phyloP scores from a whole-genome alignment of 1,140 invertebrate genomes.

The Lepidurus arcticus region DNA sequence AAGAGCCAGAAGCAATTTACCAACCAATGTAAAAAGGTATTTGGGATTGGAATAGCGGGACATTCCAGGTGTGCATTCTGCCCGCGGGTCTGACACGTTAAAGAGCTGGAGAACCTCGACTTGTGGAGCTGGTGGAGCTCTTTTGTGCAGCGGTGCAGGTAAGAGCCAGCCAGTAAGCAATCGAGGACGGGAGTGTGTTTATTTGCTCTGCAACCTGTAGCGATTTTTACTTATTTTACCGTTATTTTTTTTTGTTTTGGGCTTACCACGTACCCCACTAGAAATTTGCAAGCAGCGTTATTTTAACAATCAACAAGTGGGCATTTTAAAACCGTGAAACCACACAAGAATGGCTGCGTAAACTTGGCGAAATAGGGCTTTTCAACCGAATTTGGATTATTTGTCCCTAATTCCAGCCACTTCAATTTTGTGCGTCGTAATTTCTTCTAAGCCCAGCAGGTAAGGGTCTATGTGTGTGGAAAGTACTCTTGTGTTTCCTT shows the following conservation, averaged over 20 bases:
- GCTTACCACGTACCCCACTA: neutral
- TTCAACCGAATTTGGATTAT: too few species aligned
- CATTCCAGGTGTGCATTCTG: neutral
- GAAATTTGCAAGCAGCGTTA: neutral
- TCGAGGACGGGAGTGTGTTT: neutral
- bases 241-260: neutral
- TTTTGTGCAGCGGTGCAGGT: neutral
- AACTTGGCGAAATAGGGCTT: too few species aligned
- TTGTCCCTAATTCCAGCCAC: too few species aligned
- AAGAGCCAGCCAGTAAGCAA: neutral
- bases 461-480: too few species aligned
- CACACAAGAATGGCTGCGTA: too few species aligned
- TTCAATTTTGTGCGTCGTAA: too few species aligned
- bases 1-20: conserved; percentile 8
- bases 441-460: too few species aligned
- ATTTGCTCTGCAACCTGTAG: neutral
- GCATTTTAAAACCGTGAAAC: too few species aligned
- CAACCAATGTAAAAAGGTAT: neutral
- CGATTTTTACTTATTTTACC: neutral
- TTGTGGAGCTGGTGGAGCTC: neutral
- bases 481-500: too few species aligned
- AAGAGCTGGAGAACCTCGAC: neutral
- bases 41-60: conserved; percentile 1
- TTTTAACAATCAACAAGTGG: neutral
- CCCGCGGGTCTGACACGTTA: neutral